Evolutionary conservation across 37 sponge, comb jelly and placozoan genomes (phyloP).

Genomic region (Crambe crambe): DNA sequence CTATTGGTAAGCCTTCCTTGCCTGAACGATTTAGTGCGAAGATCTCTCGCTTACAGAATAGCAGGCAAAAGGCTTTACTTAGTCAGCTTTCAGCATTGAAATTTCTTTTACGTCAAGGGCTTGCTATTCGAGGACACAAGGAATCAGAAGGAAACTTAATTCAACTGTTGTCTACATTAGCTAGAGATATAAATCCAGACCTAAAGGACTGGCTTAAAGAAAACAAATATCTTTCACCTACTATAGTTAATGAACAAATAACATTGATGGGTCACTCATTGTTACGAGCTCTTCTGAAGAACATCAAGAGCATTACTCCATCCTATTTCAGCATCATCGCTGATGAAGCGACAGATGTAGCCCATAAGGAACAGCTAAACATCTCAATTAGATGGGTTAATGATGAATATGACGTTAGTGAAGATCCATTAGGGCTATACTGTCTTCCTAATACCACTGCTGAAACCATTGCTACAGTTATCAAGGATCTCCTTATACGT

Average conservation of each 20-base stretch:
- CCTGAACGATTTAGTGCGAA: neutral
- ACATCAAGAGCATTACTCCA: neutral
- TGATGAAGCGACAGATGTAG: conserved; percentile 62
- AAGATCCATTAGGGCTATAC: conserved; percentile 7
- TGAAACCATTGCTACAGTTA: neutral
- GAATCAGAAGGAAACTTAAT: neutral
- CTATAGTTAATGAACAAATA: conserved; percentile 7
- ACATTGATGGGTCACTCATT: conserved; percentile 3
- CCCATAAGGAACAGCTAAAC: neutral
- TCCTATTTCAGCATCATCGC: conserved; percentile 53
- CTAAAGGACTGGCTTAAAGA: neutral
- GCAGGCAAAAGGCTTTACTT: conserved; percentile 12
- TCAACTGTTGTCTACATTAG: neutral
- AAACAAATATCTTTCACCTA: conserved; percentile 1
- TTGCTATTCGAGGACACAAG: conserved; percentile 56
- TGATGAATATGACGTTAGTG: conserved; percentile 12
- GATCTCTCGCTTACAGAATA: neutral
- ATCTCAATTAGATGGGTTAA: conserved; percentile 56
- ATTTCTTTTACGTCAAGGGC: conserved; percentile 51
- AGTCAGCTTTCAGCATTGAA: conserved; percentile 36
- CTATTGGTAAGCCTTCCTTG: neutral
- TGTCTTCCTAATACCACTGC: conserved; percentile 13
- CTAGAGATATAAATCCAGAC: neutral
- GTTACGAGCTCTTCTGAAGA: neutral
- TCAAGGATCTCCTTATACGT: conserved; percentile 12